Conservation (phyloP, 2,113 vertebrate species). For the Emydocephalus ijimae region DNA sequence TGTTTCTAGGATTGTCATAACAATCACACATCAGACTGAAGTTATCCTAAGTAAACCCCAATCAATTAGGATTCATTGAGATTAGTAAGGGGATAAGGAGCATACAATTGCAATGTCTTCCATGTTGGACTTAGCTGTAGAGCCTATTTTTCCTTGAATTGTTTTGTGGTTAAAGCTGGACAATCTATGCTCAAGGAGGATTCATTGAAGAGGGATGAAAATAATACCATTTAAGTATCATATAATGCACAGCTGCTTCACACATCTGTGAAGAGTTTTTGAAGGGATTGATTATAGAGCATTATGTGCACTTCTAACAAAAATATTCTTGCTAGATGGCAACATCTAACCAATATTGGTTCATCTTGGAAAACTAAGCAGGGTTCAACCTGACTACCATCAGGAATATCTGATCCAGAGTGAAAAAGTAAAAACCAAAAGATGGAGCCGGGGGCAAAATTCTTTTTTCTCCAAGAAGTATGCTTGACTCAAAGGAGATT, state of each 20-base stretch:
- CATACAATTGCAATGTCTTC: background rate
- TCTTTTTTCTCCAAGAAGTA: background rate
- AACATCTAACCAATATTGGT: background rate
- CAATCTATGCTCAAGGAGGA: no score
- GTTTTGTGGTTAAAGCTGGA: no score
- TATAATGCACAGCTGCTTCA: background rate
- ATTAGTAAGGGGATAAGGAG: background rate
- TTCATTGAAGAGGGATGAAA: background rate
- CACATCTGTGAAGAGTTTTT: background rate
- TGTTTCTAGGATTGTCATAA: background rate
- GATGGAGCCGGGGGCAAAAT: background rate
- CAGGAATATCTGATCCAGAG: background rate
- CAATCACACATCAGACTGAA: background rate
- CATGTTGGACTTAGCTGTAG: background rate
- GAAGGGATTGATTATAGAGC: background rate
- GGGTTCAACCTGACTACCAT: background rate
- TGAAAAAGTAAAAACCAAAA: background rate
- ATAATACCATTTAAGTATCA: background rate
- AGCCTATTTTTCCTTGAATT: no score
- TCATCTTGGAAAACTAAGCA: background rate
- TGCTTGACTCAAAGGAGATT: background rate
- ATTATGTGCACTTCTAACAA: background rate
- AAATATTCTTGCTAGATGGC: background rate
- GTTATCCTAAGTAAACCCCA: background rate
- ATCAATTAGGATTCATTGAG: background rate